phyloP scores from a whole-genome alignment of 2,113 vertebrate genomes.

The Calidris pygmaea region DNA sequence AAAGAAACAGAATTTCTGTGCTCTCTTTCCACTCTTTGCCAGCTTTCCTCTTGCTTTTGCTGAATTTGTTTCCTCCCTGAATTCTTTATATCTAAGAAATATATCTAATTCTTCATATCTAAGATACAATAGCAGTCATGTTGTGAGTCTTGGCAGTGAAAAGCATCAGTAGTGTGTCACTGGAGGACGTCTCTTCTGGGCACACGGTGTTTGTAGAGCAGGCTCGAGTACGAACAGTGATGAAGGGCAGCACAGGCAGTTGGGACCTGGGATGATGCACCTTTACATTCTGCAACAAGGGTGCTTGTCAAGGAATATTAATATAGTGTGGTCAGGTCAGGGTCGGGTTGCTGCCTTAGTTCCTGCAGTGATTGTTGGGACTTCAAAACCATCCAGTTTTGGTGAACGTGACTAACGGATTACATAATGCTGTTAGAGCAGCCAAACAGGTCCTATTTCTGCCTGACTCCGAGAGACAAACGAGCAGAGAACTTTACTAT shows the following conservation, averaged over 20 bases:
- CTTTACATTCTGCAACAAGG: not conserved
- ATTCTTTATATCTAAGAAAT: not conserved
- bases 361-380: not conserved
- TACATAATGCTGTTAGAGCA: not conserved
- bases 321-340: not conserved
- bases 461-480: not conserved
- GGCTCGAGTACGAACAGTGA: not conserved
- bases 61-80: not conserved
- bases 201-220: not conserved
- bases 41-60: not conserved
- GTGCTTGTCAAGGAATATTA: not conserved
- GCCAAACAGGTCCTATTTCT: not conserved
- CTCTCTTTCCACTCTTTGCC: not conserved
- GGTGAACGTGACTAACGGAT: not conserved
- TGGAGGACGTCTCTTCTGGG: not conserved
- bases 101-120: not conserved
- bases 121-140: not conserved
- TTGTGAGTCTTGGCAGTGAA: not conserved
- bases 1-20: not conserved
- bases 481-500: not conserved
- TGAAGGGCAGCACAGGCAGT: not conserved
- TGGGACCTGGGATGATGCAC: not conserved
- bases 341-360: not conserved
- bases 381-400: not conserved
- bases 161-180: not conserved